Conservation (phyloP, 2,888 invertebrate genomes). For the Terebella lapidaria region DNA sequence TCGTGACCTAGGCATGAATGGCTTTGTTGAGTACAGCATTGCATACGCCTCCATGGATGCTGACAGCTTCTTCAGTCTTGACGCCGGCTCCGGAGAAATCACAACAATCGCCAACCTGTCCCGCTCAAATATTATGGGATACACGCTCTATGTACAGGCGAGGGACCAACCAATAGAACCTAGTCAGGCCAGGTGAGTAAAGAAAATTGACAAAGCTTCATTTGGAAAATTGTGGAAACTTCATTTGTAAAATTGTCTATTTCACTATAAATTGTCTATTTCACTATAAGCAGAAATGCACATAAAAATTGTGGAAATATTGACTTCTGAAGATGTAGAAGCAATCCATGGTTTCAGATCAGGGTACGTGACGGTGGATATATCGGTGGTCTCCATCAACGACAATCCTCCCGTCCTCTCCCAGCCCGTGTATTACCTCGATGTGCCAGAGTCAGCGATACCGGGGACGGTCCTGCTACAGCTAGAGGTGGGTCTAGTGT, state of each 20-base stretch:
- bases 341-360: too few species aligned
- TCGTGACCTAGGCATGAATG: slow-evolving; percentile 13
- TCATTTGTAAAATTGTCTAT: too few species aligned
- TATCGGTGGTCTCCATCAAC: not conserved
- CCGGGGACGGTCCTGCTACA: not conserved
- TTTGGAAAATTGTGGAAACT: not conserved
- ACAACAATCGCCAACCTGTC: slow-evolving; percentile 1
- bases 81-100: slow-evolving; percentile 10
- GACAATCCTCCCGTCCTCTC: not conserved
- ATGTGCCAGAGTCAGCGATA: not conserved
- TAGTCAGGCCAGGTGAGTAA: slow-evolving; percentile 10
- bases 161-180: slow-evolving; percentile 7
- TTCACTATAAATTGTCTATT: too few species aligned
- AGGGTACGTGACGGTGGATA: not conserved
- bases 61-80: slow-evolving; percentile 3
- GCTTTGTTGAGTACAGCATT: slow-evolving; percentile 8
- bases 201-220: not conserved
- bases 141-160: slow-evolving; percentile 12
- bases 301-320: too few species aligned
- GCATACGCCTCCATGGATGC: slow-evolving; percentile 14
- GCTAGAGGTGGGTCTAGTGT: too few species aligned
- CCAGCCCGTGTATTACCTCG: not conserved
- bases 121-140: not conserved
- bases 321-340: too few species aligned
- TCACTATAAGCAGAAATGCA: too few species aligned